A percentile compares a stretch with the other conserved stretches of the same genome.
These are phyloP conservation scores for Calameuta filiformis DNA, from an alignment of 2,888 invertebrate genomes.

Conservation along the genomic window DNA sequence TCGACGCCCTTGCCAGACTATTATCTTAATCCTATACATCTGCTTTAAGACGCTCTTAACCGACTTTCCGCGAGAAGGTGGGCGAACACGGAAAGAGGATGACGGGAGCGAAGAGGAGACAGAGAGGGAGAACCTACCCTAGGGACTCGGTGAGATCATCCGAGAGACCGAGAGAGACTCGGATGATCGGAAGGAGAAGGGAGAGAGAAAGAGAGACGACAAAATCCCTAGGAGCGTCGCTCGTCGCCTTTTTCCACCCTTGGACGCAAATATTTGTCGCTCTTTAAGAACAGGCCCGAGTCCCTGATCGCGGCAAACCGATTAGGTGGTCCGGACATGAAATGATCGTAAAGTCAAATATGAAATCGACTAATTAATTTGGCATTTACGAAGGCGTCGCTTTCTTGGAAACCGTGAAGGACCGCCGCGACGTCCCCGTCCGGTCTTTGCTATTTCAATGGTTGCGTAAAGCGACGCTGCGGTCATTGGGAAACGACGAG, in stretches of 20 bases:
- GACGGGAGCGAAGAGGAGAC: neutral
- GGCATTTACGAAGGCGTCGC: constrained; percentile 43
- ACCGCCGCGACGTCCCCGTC: neutral
- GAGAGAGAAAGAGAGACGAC: neutral
- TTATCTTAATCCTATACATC: constrained; percentile 65
- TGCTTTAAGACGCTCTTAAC: constrained; percentile 55
- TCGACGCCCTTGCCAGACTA: constrained; percentile 57
- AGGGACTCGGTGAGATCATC: neutral
- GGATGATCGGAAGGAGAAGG: neutral
- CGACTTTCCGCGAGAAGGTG: constrained; percentile 3
- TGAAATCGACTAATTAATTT: constrained; percentile 55
- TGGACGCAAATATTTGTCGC: constrained; percentile 6
- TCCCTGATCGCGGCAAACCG: neutral
- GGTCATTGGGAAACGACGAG: neutral
- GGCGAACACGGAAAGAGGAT: neutral
- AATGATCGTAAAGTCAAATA: constrained; percentile 30
- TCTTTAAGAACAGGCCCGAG: neutral
- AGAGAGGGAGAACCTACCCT: neutral
- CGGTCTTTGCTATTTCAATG: neutral
- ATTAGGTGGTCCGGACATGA: constrained; percentile 6
- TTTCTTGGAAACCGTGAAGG: constrained; percentile 10
- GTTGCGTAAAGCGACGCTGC: neutral
- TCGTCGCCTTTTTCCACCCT: neutral
- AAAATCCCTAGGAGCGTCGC: neutral
- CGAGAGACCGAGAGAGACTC: neutral